Evolutionary conservation across 53 echinoderm and acorn worm species (phyloP), one percentile per base, ranked within the genome.

Genomic region (Stichopus horrens): DNA sequence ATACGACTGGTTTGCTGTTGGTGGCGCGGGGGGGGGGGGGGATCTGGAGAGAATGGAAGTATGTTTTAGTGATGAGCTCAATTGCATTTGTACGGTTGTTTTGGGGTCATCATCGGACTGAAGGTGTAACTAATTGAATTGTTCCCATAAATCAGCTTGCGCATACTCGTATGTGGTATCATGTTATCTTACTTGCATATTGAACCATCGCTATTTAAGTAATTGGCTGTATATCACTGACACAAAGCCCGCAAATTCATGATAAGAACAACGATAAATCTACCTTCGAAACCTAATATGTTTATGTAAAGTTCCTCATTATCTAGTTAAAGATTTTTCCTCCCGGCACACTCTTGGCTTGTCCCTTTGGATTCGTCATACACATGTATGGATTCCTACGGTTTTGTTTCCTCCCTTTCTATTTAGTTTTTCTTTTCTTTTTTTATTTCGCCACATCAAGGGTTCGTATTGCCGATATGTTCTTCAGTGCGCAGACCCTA

Each of bases 171-270:
- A 63, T 63, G 63, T 63, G 63, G 16, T 63, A 63, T 63, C 63
- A 63, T 63, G 63, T 63, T 63, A 53, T 79, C 79, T 53, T 79
- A 79, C 55, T 54, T 79, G 79, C 79, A 79, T 52, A 79, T 79
- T 79, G 79, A 55, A 79, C 79, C 79, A 79, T 79, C 79, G 79
- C 79, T 79, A 79, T 79, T 79, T 16, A 79, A 79, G 79, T 79
- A 79, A 79, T 79, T 79, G 79, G 79, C 79, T 16, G 54, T 79
- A 79, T 79, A 79, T 79, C 79, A 79, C 55, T 19, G 54, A 55
- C 53, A 55, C 19, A 54, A 79, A 53, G 79, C 53, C 55, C 53
- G 79, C 53, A 54, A 79, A 54, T 52, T 79, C 79, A 79, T 79
- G 79, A 79, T 79, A 79, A 79, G 79, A 79, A 79, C 37, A 54